Evolutionary conservation across 2,888 invertebrate species (phyloP), one percentile per base, ranked within the genome.

Genomic region (Pseudanteris insignis): DNA sequence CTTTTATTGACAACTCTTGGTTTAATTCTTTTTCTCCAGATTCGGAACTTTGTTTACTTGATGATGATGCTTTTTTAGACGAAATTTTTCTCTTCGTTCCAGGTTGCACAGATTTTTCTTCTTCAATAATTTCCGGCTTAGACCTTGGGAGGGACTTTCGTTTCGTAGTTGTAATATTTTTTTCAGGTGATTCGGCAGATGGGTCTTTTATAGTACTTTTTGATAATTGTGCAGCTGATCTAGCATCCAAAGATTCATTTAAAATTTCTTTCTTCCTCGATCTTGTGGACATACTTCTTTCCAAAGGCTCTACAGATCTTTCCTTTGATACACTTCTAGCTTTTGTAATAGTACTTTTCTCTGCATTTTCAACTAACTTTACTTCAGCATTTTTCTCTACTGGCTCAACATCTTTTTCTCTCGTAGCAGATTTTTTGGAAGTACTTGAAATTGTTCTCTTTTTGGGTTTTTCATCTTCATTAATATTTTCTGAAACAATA

Each of bases 301-400:
- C 13, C 18, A 29, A 6, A 6, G 40, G 29, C 8, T 41, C 40
- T 2, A n/a, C 18, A 1, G 40, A 43, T 15, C 13, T 43, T 32
- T 43, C 43, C 8, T 8, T 43, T 13, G 24, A 30, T 21, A 26
- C n/a, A n/a, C 41, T 41, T 14, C 30, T 36, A 6, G 6, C 3
- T 4, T 6, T 18, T 3, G 18, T 18, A 6, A 18, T 4, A 18
- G 6, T 6, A 18, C 18, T 18, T 6, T 3, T 18, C 4, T 18
- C 18, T 6, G 18, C 18, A 4, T 13, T 24, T 25, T 37, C 12
- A 2, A 9, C 12, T 7, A 11, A 15, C 9, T 36, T 36, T 24
- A 2, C 2, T 24, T 34, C 18, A 34, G 9, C 18, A 18, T 34
- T 4, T 18, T 34, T 34, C 29, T 2, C 2, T 26, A 26, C 8